These are phyloP conservation scores for Lomographa bimaculata DNA, from an alignment of 2,888 invertebrate species.

Conservation along the genomic window DNA sequence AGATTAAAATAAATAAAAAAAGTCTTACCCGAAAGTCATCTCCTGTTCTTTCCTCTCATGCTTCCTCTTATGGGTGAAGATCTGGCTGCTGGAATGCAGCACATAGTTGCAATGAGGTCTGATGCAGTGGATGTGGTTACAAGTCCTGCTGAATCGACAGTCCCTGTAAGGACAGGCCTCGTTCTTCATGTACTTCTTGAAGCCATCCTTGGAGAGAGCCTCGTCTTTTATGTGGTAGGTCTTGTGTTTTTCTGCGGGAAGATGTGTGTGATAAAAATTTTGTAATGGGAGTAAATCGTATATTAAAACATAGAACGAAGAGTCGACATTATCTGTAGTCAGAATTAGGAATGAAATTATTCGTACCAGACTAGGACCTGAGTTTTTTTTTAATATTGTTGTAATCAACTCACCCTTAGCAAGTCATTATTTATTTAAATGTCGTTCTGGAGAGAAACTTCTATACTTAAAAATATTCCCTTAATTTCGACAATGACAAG, in stretches of 20 bases:
- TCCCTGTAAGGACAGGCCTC: constrained; percentile 96
- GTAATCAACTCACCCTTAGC: too few relatives aligned
- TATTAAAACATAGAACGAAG: too few relatives aligned
- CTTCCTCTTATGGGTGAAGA: constrained; percentile 98
- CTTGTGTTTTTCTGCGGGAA: constrained; percentile 96
- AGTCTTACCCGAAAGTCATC: constrained; percentile 90
- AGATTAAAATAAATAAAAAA: not conserved
- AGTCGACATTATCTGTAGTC: too few relatives aligned
- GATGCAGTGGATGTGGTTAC: constrained; percentile 99
- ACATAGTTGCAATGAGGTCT: constrained; percentile 97
- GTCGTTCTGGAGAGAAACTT: too few relatives aligned
- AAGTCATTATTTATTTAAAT: too few relatives aligned
- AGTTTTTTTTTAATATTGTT: too few relatives aligned
- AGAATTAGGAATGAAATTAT: too few relatives aligned
- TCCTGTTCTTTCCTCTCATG: constrained; percentile 98
- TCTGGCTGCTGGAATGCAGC: constrained; percentile 97
- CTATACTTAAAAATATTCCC: too few relatives aligned
- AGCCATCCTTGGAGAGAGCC: constrained; percentile 96
- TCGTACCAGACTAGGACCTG: too few relatives aligned
- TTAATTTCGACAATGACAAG: too few relatives aligned
- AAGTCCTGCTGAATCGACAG: constrained; percentile 96
- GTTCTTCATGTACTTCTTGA: constrained; percentile 99
- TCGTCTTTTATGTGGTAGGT: constrained; percentile 99
- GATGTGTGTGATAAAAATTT: too few relatives aligned
- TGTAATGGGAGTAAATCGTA: too few relatives aligned